Base-by-base conservation (phyloP, 2,888 invertebrate genomes). In the Minunthozetes semirufus region DNA sequence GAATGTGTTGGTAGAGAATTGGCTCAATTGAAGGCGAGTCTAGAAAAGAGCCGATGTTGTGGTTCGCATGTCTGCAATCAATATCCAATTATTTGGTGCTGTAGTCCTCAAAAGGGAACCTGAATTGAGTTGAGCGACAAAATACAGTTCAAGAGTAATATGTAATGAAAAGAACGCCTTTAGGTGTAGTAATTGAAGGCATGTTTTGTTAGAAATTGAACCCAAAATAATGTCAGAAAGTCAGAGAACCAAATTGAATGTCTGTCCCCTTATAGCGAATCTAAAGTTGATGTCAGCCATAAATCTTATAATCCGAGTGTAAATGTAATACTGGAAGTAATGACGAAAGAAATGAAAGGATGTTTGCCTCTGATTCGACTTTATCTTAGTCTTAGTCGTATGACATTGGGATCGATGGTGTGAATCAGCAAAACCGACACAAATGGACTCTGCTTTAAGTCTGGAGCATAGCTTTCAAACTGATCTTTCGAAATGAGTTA, bases 401-500 rank as follows among this genome's bases (percentile, higher is more conserved):
- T 61, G 61, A 61, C 15, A 61, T 61, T 25, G 25, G n/a, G 61
- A 61, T 61, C 61, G 61, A 61, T 61, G 61, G 27, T 15, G 61
- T 25, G 11, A 25, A 27, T 22, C 61, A 61, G 5, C 11, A 61
- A 19, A 61, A 61, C 19, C 6, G 61, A 61, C 61, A 61, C 3
- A 61, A 61, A 61, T 61, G 61, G 61, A 61, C 25, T 61, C 15
- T 27, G 25, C n/a, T n/a, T n/a, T n/a, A n/a, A n/a, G n/a, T n/a
- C n/a, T n/a, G n/a, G n/a, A n/a, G n/a, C n/a, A n/a, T n/a, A n/a
- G n/a, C n/a, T n/a, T n/a, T n/a, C n/a, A n/a, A n/a, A n/a, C n/a
- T n/a, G n/a, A n/a, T n/a, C n/a, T n/a, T n/a, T n/a, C n/a, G n/a
- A 61, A 61, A 61, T 61, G 61, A 61, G 27, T 61, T 61, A 61